Conservation (phyloP, 2,888 invertebrate species). For the Lasioglossum figueresi region DNA sequence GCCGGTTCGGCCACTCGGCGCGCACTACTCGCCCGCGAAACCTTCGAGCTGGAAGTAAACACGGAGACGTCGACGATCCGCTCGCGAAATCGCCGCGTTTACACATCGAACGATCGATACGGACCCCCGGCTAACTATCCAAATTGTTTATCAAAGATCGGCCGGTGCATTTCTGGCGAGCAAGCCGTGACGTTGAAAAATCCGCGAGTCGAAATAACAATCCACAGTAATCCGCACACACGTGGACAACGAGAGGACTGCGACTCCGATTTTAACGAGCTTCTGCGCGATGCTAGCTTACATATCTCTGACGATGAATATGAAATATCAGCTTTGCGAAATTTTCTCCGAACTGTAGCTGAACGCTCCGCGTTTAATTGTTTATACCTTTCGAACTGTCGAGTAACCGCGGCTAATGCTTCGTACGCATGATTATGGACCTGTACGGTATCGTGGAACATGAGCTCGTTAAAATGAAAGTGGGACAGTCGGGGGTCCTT, state of each 20-base stretch:
- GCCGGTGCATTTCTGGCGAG: constrained; percentile 19
- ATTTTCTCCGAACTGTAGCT: background rate
- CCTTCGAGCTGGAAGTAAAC: background rate
- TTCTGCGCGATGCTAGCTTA: background rate
- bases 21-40: background rate
- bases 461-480: background rate
- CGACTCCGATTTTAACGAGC: background rate
- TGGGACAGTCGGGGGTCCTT: background rate
- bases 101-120: constrained; percentile 3
- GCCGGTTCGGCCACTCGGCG: background rate
- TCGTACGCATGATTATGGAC: background rate
- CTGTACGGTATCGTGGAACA: background rate
- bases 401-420: background rate
- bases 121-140: constrained; percentile 6
- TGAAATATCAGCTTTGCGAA: background rate
- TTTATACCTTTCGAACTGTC: background rate
- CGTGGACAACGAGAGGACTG: background rate
- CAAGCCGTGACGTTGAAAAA: background rate
- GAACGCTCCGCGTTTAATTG: background rate
- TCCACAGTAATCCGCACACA: background rate
- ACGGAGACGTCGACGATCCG: background rate
- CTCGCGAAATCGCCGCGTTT: background rate
- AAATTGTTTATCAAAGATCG: constrained; percentile 19
- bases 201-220: constrained; percentile 27
- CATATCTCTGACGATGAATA: background rate